These are phyloP conservation scores for Pteruthius melanotis DNA, from an alignment of 2,113 vertebrate genomes.

Conservation along the genomic window DNA sequence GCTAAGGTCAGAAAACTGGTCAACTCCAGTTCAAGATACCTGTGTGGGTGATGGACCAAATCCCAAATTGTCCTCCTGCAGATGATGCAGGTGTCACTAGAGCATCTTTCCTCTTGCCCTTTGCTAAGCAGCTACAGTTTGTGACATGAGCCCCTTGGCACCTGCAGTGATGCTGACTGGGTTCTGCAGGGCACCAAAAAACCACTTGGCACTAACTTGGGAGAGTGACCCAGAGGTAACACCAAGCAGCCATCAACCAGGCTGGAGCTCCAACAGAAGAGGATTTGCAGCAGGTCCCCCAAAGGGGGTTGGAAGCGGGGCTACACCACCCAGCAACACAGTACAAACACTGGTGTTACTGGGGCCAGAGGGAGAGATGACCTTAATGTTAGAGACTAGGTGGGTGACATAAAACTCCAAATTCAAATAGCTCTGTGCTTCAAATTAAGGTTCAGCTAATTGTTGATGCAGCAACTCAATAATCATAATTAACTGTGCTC, in stretches of 20 bases:
- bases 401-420: rapidly evolving
- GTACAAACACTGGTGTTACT: background rate
- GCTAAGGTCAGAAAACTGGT: background rate
- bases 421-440: background rate
- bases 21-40: background rate
- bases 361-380: background rate
- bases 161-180: background rate
- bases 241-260: background rate
- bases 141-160: background rate
- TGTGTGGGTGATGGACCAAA: background rate
- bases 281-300: background rate
- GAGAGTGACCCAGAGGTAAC: background rate
- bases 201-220: rapidly evolving
- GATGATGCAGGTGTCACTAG: background rate
- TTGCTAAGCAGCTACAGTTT: background rate
- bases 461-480: background rate
- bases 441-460: background rate
- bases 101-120: background rate
- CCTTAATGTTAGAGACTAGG: background rate
- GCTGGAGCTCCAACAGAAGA: background rate
- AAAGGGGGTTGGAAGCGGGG: background rate
- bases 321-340: rapidly evolving
- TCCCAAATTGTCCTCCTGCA: background rate
- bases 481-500: background rate
- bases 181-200: background rate